Percentiles rank a stretch among this genome's conserved stretches.
These are phyloP conservation scores for Sipha maydis DNA, from an alignment of 2,888 invertebrate genomes.

Conservation along the genomic window DNA sequence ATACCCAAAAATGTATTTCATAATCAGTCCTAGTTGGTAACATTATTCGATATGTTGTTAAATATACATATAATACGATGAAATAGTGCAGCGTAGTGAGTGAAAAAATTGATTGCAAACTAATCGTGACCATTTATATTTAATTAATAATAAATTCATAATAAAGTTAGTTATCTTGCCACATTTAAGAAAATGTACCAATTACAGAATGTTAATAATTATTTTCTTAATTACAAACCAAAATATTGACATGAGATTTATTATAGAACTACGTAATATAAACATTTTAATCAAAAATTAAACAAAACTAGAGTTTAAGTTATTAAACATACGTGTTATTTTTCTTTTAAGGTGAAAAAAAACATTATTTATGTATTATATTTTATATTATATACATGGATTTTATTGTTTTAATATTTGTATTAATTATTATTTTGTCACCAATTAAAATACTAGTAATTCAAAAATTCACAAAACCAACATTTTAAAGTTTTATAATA, in stretches of 20 bases:
- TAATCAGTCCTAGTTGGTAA: background rate
- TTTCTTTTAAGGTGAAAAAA: too few relatives aligned
- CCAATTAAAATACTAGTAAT: background rate
- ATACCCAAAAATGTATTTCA: background rate
- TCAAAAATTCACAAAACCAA: background rate
- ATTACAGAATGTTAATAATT: background rate
- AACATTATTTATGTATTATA: too few relatives aligned
- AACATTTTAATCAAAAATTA: background rate
- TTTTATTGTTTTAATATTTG: too few relatives aligned
- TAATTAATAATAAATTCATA: too few relatives aligned
- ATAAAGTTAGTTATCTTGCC: background rate
- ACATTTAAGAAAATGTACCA: background rate
- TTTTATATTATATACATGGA: too few relatives aligned
- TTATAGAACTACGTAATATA: too few relatives aligned
- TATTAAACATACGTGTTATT: background rate
- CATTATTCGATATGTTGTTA: background rate
- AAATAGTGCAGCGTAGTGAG: too few relatives aligned
- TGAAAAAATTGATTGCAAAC: background rate
- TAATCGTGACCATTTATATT: too few relatives aligned
- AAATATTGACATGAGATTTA: background rate
- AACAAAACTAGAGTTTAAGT: background rate
- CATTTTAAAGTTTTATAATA: background rate
- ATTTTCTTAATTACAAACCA: background rate
- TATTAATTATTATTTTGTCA: background rate
- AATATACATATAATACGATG: background rate